phyloP scores from a whole-genome alignment of 1,140 invertebrate genomes.

The Forficula auricularia region DNA sequence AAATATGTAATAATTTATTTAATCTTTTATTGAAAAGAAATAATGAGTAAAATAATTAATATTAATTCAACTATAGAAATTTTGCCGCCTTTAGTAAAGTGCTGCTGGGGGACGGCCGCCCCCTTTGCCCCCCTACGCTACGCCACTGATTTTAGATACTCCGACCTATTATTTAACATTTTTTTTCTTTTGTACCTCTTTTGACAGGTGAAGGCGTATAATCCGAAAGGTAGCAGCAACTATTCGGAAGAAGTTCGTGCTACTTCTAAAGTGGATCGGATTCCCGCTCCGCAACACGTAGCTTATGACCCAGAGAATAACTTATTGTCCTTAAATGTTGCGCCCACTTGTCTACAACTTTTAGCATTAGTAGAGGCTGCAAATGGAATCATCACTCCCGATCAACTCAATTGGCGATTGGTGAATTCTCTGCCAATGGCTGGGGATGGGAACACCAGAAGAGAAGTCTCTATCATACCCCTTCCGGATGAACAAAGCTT shows the following conservation, averaged over 20 bases:
- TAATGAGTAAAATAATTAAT: too few relatives aligned
- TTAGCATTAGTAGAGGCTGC: slow-evolving; percentile 51
- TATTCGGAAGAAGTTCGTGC: slow-evolving; percentile 63
- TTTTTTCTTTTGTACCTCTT: too few relatives aligned
- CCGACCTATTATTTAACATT: too few relatives aligned
- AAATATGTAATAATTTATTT: too few relatives aligned
- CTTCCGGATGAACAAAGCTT: slow-evolving; percentile 11
- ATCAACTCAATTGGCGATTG: slow-evolving; percentile 42
- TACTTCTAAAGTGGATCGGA: slow-evolving; percentile 65
- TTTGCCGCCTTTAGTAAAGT: too few relatives aligned
- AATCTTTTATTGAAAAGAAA: too few relatives aligned
- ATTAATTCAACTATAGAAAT: too few relatives aligned
- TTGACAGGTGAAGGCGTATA: slow-evolving; percentile 57
- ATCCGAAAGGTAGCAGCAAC: slow-evolving; percentile 65
- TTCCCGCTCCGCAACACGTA: slow-evolving; percentile 60
- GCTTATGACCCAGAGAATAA: slow-evolving; percentile 60
- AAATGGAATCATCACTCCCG: slow-evolving; percentile 17
- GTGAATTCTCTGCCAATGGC: slow-evolving; percentile 48
- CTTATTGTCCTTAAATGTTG: slow-evolving; percentile 55
- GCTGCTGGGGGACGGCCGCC: too few relatives aligned
- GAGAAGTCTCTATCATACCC: slow-evolving; percentile 33
- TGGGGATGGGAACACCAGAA: slow-evolving; percentile 44
- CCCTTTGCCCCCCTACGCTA: too few relatives aligned
- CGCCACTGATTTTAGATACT: too few relatives aligned
- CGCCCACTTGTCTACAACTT: slow-evolving; percentile 50